Conservation (phyloP, 1,140 invertebrate species). For the Berghia stephanieae region DNA sequence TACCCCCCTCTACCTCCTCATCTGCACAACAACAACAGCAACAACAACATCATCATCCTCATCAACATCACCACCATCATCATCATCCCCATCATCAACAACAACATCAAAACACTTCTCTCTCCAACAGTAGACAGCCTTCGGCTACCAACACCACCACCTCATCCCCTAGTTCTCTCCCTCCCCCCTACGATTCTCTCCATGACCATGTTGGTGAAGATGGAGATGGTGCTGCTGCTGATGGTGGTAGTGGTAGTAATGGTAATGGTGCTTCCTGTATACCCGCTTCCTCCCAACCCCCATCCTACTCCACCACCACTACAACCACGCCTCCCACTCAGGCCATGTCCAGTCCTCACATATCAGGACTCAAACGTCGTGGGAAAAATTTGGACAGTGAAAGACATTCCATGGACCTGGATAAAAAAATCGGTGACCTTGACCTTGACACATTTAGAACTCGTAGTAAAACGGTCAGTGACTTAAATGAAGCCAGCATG, state of each 20-base stretch:
- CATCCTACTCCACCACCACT: neutral
- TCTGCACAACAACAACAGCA: neutral
- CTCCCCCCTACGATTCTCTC: neutral
- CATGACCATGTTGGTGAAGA: neutral
- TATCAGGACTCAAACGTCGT: constrained; percentile 74
- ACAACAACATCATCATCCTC: neutral
- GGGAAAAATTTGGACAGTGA: constrained; percentile 71
- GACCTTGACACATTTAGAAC: constrained; percentile 83
- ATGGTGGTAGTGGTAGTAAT: neutral
- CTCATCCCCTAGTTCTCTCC: constrained; percentile 4
- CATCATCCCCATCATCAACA: neutral
- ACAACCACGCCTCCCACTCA: constrained; percentile 4
- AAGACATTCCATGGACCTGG: constrained; percentile 88
- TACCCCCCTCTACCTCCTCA: constrained; percentile 23
- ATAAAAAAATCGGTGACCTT: constrained; percentile 66
- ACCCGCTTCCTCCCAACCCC: constrained; percentile 16
- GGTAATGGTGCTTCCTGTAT: neutral
- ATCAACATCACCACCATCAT: neutral
- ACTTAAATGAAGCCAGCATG: constrained; percentile 75
- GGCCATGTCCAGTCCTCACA: constrained; percentile 38
- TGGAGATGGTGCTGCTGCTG: neutral
- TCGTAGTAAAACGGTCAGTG: constrained; percentile 89
- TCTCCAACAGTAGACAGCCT: too few species aligned
- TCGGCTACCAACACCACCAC: too few species aligned
- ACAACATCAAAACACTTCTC: too few species aligned